Percentiles rank a stretch among this genome's conserved stretches.
Conservation (phyloP, 2,888 invertebrate species). For the Mimas tiliae region DNA sequence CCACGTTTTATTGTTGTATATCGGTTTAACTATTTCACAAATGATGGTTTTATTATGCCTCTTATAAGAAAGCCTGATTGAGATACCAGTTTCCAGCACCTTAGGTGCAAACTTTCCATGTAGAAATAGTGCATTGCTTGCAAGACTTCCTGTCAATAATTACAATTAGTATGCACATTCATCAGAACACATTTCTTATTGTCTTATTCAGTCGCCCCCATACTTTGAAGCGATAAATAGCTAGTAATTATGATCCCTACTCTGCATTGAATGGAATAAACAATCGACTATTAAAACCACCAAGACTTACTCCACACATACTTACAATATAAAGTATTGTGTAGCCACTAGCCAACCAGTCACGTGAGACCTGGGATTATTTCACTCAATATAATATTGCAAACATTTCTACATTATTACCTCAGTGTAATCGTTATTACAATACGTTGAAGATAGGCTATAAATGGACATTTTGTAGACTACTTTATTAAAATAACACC, state of each 20-base stretch:
- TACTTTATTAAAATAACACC: background rate
- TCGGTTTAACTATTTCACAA: background rate
- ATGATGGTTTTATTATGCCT: background rate
- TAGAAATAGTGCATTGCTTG: background rate
- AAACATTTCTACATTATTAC: too few species aligned
- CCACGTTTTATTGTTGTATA: too few species aligned
- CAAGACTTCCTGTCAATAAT: background rate
- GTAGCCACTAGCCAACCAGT: background rate
- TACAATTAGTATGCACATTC: background rate
- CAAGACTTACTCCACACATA: constrained; percentile 40
- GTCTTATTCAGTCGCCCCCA: constrained; percentile 8
- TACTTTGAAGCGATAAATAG: constrained; percentile 23
- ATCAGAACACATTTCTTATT: background rate
- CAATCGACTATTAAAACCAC: constrained; percentile 60
- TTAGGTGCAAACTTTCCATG: background rate
- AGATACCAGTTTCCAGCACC: background rate
- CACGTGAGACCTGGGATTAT: background rate
- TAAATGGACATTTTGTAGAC: background rate
- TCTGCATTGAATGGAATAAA: constrained; percentile 43
- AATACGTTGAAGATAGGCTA: too few species aligned
- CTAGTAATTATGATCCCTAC: constrained; percentile 33
- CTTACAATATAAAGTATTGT: constrained; percentile 8
- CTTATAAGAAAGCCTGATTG: background rate
- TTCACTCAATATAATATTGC: constrained; percentile 1
- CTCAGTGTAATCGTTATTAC: too few species aligned